phyloP scores from a whole-genome alignment of 2,797 vertebrate genomes.

The Chrysocyon brachyurus region DNA sequence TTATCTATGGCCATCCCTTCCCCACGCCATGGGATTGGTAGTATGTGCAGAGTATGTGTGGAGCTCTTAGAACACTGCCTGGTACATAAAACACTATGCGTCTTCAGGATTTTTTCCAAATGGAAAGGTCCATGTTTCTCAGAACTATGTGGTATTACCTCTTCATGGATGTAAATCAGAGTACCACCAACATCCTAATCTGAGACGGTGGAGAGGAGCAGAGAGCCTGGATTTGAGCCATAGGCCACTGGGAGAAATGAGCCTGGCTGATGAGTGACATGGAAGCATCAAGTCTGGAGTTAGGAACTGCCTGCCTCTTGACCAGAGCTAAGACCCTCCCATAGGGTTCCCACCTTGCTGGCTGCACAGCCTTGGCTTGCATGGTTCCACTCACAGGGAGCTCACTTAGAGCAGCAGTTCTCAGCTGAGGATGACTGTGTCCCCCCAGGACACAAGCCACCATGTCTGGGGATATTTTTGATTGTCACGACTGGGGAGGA shows the following conservation, averaged over 20 bases:
- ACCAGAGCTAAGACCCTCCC: fast-evolving
- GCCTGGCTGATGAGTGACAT: neutral
- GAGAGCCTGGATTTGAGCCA: neutral
- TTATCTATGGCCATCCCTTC: neutral
- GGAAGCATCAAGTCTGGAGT: fast-evolving
- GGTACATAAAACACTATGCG: too few relatives aligned
- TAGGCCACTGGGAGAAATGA: neutral
- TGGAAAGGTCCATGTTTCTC: neutral
- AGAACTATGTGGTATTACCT: neutral
- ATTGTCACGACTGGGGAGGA: fast-evolving
- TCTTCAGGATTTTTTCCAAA: neutral
- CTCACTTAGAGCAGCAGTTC: neutral
- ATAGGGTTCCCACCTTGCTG: fast-evolving
- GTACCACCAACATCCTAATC: too few relatives aligned
- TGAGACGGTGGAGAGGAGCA: neutral
- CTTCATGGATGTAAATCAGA: neutral
- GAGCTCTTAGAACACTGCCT: neutral
- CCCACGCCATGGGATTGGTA: too few relatives aligned
- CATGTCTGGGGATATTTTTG: neutral
- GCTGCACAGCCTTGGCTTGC: neutral
- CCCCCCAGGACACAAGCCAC: neutral
- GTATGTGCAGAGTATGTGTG: fast-evolving
- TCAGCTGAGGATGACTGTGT: neutral
- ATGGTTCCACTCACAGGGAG: neutral
- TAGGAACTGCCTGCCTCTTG: neutral